Evolutionary conservation across 2,113 vertebrate genomes (phyloP), one percentile per base, ranked within the genome.

Genomic region (Baryphthengus martii): DNA sequence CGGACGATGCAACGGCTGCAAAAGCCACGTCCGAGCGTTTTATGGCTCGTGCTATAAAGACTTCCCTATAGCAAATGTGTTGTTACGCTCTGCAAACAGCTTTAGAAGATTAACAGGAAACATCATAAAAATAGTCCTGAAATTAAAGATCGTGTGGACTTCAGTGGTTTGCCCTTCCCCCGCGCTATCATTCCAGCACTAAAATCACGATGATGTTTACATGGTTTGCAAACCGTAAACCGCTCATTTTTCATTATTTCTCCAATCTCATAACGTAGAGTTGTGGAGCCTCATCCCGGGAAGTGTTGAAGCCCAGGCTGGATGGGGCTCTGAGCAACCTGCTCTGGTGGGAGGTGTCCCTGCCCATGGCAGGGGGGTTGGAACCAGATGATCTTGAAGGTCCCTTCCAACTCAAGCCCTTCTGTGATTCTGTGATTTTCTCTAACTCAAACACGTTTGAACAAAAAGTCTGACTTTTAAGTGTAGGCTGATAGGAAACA

Each of bases 381-480:
- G n/a, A n/a, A n/a, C n/a, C n/a, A n/a, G n/a, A n/a, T n/a, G n/a
- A n/a, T n/a, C n/a, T n/a, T n/a, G n/a, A n/a, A n/a, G n/a, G n/a
- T n/a, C n/a, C n/a, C n/a, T n/a, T n/a, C n/a, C n/a, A n/a, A n/a
- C n/a, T n/a, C n/a, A n/a, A n/a, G n/a, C n/a, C n/a, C n/a, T n/a
- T n/a, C n/a, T n/a, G n/a, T n/a, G n/a, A n/a, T n/a, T n/a, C n/a
- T n/a, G n/a, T n/a, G n/a, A n/a, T n/a, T n/a, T n/a, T 91, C 95
- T 83, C 2, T n/a, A 93, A 88, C 58, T 68, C 83, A 70, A 70
- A 10, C 25, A 11, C 11, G 3, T 71, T 85, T 89, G 45, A 85
- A 91, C 68, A 55, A 88, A 96, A 94, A 31, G 6, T 42, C 55
- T 94, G 90, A 88, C 78, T 84, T 92, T 96, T 91, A 88, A 63